Conservation (phyloP, 64 coral and sea anemone genomes). For the Exaiptasia diaphana region DNA sequence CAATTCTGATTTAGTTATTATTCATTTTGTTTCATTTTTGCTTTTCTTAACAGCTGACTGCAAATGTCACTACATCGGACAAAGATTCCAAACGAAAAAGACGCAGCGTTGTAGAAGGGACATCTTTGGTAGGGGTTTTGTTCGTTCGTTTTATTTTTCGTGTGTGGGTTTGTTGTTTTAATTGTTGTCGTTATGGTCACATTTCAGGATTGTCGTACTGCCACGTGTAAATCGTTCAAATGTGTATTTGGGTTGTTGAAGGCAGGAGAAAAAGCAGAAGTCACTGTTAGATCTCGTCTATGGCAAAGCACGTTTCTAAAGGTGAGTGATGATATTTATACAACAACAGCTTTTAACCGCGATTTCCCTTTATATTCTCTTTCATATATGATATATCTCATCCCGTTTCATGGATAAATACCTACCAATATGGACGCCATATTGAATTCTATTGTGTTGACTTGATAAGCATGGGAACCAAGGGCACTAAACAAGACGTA, state of each 20-base stretch:
- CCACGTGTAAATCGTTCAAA: background rate
- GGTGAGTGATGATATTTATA: background rate
- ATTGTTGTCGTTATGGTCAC: background rate
- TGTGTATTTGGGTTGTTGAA: constrained; percentile 30
- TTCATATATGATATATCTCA: no score
- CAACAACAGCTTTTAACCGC: no score
- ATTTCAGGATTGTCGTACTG: constrained; percentile 24
- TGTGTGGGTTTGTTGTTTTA: background rate
- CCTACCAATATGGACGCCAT: no score
- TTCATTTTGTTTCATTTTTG: background rate
- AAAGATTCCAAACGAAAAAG: constrained; percentile 13
- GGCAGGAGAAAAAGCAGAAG: constrained; percentile 28
- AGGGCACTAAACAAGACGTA: no score
- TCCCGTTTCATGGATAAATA: no score
- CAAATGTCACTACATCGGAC: background rate
- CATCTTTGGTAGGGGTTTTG: background rate
- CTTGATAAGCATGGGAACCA: no score
- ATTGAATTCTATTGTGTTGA: no score
- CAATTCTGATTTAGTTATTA: background rate
- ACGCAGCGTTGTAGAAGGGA: background rate
- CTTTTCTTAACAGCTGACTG: background rate
- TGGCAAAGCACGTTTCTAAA: constrained; percentile 53
- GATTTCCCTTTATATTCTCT: no score
- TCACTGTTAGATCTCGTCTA: constrained; percentile 41
- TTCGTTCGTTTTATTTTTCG: background rate